Evolutionary conservation across 53 echinoderm and acorn worm genomes (phyloP).

Genomic region (Luidia sarsii): DNA sequence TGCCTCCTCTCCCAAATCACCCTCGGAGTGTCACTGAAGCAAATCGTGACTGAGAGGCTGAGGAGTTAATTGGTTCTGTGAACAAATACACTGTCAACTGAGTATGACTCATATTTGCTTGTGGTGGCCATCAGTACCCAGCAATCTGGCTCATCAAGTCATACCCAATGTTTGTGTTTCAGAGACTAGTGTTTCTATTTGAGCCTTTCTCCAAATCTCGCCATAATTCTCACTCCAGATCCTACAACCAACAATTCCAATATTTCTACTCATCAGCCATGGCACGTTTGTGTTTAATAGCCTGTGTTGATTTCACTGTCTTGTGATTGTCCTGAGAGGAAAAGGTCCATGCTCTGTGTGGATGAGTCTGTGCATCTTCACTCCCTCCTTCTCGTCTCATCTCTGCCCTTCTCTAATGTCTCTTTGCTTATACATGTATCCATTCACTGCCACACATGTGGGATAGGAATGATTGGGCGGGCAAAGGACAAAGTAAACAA

Average conservation of each 20-base stretch:
- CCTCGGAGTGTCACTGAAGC: constrained; percentile 22
- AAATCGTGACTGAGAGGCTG: constrained; percentile 30
- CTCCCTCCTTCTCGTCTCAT: constrained; percentile 12
- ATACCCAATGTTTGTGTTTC: constrained; percentile 48
- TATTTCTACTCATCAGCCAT: constrained; percentile 4
- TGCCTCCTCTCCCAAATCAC: neutral
- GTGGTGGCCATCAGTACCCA: constrained; percentile 25
- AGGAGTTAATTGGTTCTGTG: too few relatives aligned
- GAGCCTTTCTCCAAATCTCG: neutral
- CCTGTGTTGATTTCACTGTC: constrained; percentile 21
- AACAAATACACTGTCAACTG: constrained; percentile 29
- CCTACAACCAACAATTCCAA: too few relatives aligned
- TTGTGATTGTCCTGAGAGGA: constrained; percentile 31
- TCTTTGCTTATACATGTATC: constrained; percentile 27
- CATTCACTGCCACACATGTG: constrained; percentile 37
- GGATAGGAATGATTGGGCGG: constrained; percentile 4
- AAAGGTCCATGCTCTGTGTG: constrained; percentile 13
- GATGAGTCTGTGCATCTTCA: constrained; percentile 20
- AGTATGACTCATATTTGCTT: constrained; percentile 24
- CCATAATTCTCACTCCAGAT: constrained; percentile 11
- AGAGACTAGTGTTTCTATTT: neutral
- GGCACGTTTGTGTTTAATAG: constrained; percentile 36
- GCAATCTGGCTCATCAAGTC: constrained; percentile 17
- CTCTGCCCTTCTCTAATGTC: neutral
- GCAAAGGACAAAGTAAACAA: constrained; percentile 44